phyloP scores from a whole-genome alignment of 2,797 vertebrate species.

The Diglossa cyanea region DNA sequence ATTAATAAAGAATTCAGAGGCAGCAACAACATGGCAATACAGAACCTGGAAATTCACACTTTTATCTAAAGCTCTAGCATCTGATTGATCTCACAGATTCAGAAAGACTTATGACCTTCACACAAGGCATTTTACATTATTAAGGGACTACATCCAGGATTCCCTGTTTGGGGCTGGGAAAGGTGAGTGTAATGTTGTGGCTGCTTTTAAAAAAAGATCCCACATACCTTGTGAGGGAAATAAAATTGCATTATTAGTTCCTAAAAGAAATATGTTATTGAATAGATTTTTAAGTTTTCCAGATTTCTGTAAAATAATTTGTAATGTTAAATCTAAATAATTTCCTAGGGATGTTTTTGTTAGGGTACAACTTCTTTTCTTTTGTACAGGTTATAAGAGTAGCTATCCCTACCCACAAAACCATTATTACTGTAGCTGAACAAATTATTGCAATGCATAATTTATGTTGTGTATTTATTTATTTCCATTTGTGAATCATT shows the following conservation, averaged over 20 bases:
- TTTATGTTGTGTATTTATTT: slow-evolving; percentile 13
- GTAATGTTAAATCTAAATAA: background rate
- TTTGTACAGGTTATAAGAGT: background rate
- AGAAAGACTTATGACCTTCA: background rate
- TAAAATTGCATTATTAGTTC: background rate
- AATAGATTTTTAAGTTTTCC: background rate
- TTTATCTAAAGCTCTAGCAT: background rate
- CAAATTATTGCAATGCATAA: background rate
- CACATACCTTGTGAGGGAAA: background rate
- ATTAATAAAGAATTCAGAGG: background rate
- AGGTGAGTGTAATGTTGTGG: background rate
- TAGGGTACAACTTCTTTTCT: background rate
- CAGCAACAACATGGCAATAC: background rate
- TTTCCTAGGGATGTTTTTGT: background rate
- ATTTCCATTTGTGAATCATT: background rate
- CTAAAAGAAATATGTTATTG: background rate
- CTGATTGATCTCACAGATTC: background rate
- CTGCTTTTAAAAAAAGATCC: background rate
- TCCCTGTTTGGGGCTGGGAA: background rate
- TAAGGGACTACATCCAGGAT: background rate
- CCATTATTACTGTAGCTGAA: background rate
- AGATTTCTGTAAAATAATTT: background rate
- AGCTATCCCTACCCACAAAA: background rate
- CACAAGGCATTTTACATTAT: background rate
- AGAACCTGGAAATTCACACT: background rate